Conservation (phyloP, 2,113 vertebrate species). For the Bothrops jararaca region DNA sequence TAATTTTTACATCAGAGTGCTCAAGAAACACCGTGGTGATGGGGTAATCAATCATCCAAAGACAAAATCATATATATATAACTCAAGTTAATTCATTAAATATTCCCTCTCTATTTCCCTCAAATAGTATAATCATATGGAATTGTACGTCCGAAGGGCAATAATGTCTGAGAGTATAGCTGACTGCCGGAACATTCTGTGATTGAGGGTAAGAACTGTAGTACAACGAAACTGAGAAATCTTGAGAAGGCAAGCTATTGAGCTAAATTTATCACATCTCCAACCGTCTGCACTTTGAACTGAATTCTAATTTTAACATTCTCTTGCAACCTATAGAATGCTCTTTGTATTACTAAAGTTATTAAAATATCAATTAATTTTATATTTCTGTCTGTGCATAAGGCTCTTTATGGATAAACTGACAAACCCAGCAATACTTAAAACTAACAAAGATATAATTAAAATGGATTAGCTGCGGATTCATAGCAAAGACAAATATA, state of each 20-base stretch:
- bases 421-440: neutral
- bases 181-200: neutral
- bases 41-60: no score
- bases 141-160: neutral
- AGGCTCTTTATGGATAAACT: neutral
- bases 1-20: no score
- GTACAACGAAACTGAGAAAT: neutral
- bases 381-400: neutral
- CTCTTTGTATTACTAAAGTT: neutral
- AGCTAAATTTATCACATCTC: neutral
- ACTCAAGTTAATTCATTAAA: no score
- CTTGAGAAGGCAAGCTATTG: neutral
- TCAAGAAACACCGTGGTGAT: no score
- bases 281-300: neutral
- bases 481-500: neutral
- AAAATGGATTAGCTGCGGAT: neutral
- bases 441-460: neutral
- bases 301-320: neutral
- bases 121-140: neutral
- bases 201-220: neutral
- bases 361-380: neutral
- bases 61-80: no score
- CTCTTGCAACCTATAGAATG: neutral
- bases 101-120: no score
- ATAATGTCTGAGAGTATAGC: neutral